Conservation (phyloP, 2,113 vertebrate genomes). For the Zosterops borbonicus region DNA sequence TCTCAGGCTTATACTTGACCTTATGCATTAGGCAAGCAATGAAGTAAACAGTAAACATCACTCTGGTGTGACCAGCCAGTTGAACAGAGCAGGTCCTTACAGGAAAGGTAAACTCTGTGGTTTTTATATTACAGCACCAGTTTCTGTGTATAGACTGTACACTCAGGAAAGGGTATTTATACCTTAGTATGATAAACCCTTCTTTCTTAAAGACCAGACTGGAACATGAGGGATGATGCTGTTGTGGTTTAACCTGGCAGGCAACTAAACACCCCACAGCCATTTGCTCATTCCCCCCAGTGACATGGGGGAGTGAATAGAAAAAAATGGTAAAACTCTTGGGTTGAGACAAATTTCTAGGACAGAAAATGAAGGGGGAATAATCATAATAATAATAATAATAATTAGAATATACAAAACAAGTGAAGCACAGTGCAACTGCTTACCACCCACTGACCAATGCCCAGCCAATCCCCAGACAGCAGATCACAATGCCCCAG, state of each 20-base stretch:
- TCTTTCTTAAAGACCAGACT: constrained; percentile 15
- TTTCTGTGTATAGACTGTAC: background rate
- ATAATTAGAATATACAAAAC: background rate
- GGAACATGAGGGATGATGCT: background rate
- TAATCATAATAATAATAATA: no score
- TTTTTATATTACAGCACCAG: background rate
- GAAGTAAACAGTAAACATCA: background rate
- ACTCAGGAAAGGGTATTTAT: constrained; percentile 13
- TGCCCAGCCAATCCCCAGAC: rapidly evolving
- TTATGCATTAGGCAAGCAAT: background rate
- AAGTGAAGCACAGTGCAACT: background rate
- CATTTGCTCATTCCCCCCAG: rapidly evolving
- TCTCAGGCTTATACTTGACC: background rate
- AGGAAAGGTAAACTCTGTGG: constrained; percentile 19
- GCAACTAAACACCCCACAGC: background rate
- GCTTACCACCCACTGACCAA: background rate
- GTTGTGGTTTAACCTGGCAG: background rate
- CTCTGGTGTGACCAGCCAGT: background rate
- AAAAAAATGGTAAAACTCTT: background rate
- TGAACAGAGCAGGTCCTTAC: constrained; percentile 7
- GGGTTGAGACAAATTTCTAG: background rate
- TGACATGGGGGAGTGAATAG: background rate
- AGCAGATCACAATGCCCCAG: background rate
- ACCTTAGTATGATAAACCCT: background rate
- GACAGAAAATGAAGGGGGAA: background rate